phyloP scores from a whole-genome alignment of 2,113 vertebrate species.

The Semicossyphus pulcher region DNA sequence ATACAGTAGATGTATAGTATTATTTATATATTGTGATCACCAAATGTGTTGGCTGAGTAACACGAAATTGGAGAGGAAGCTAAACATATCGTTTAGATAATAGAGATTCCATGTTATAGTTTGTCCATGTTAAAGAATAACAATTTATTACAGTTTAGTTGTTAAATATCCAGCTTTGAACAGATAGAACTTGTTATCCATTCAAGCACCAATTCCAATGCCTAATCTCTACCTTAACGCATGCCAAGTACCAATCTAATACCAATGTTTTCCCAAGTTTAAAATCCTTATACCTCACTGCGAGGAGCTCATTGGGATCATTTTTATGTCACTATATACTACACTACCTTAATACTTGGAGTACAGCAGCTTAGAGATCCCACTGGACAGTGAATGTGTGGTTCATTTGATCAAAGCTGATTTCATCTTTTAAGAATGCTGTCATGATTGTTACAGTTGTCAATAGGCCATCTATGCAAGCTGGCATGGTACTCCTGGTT shows the following conservation, averaged over 20 bases:
- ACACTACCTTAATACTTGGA: background rate
- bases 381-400: too few relatives aligned
- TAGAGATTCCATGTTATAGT: too few relatives aligned
- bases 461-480: too few relatives aligned
- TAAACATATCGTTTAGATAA: too few relatives aligned
- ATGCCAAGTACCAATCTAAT: background rate
- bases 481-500: too few relatives aligned
- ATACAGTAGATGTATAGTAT: background rate
- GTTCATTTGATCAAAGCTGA: background rate
- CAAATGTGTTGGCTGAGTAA: background rate
- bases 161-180: too few relatives aligned
- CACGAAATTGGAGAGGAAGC: too few relatives aligned
- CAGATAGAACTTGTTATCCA: background rate
- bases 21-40: background rate
- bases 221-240: background rate
- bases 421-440: background rate
- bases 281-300: background rate
- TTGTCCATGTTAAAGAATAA: too few relatives aligned
- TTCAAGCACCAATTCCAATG: background rate
- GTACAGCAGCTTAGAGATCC: background rate
- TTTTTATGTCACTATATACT: background rate
- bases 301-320: too few relatives aligned
- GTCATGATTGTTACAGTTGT: too few relatives aligned
- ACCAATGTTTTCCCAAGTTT: background rate
- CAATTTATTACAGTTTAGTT: too few relatives aligned